Percentiles rank a stretch among this genome's conserved stretches.
These are phyloP conservation scores for Pocota personata DNA, from an alignment of 2,888 invertebrate species.

Conservation along the genomic window DNA sequence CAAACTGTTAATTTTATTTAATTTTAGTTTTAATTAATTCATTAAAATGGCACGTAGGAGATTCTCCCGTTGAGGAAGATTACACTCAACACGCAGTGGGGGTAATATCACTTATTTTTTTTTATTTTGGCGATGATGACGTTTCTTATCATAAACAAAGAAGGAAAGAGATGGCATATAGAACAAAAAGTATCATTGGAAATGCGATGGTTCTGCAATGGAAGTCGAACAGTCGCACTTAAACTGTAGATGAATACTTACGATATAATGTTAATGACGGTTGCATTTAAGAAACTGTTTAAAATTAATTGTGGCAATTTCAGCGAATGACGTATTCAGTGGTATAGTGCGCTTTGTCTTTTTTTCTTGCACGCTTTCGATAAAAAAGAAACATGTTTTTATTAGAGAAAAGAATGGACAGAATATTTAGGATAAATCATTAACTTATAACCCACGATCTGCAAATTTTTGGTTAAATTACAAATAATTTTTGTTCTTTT, in stretches of 20 bases:
- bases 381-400: no score
- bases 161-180: constrained; percentile 40
- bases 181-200: constrained; percentile 27
- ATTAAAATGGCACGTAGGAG: constrained; percentile 37
- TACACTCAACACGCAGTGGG: constrained; percentile 1
- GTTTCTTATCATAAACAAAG: constrained; percentile 67
- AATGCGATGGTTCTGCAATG: constrained; percentile 9
- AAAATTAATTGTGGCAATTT: no score
- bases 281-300: background rate
- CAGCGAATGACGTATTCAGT: no score
- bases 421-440: no score
- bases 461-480: no score
- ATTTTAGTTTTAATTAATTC: background rate
- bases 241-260: constrained; percentile 14
- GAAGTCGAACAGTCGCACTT: background rate
- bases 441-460: no score
- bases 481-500: no score
- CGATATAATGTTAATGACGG: background rate
- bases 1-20: background rate
- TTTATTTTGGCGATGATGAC: constrained; percentile 45
- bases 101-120: constrained; percentile 38
- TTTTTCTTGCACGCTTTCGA: no score
- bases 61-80: constrained; percentile 15
- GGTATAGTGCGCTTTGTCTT: no score
- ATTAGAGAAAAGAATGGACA: no score